Percentiles rank a stretch among this genome's conserved stretches.
These are phyloP conservation scores for Physeter macrocephalus DNA, from an alignment of 2,113 vertebrate species.

Conservation along the genomic window DNA sequence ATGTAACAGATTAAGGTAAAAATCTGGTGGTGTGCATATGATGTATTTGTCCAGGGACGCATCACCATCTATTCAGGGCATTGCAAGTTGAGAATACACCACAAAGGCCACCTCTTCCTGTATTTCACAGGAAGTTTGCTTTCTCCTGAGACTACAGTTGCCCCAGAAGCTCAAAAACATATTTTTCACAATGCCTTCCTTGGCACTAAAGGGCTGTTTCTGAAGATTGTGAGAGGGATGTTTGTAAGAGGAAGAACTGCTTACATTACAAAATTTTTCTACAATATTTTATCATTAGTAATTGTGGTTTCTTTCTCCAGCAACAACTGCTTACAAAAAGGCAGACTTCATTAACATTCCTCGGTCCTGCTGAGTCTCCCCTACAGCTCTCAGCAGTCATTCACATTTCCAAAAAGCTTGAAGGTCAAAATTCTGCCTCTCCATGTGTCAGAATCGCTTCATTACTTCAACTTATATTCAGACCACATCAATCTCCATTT, in stretches of 20 bases:
- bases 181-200: not conserved
- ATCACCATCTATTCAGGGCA: not conserved
- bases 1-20: not conserved
- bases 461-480: not conserved
- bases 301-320: not conserved
- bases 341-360: slow-evolving; percentile 52
- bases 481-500: not conserved
- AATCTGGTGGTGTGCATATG: not conserved
- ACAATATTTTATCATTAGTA: slow-evolving; percentile 38
- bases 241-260: slow-evolving; percentile 1
- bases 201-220: not conserved
- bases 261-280: slow-evolving; percentile 27
- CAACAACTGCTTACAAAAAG: slow-evolving; percentile 16
- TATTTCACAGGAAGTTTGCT: not conserved
- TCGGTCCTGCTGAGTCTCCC: slow-evolving; percentile 21
- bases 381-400: slow-evolving; percentile 24
- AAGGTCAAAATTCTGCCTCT: slow-evolving; percentile 45
- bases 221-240: not conserved
- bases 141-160: not conserved
- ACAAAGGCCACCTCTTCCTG: not conserved
- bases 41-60: not conserved
- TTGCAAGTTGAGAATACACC: not conserved
- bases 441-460: slow-evolving; percentile 32
- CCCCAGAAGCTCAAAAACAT: not conserved
- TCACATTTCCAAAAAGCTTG: slow-evolving; percentile 29